Base-by-base conservation (phyloP, 92 coral and sea anemone species). In the Porites evermanni region DNA sequence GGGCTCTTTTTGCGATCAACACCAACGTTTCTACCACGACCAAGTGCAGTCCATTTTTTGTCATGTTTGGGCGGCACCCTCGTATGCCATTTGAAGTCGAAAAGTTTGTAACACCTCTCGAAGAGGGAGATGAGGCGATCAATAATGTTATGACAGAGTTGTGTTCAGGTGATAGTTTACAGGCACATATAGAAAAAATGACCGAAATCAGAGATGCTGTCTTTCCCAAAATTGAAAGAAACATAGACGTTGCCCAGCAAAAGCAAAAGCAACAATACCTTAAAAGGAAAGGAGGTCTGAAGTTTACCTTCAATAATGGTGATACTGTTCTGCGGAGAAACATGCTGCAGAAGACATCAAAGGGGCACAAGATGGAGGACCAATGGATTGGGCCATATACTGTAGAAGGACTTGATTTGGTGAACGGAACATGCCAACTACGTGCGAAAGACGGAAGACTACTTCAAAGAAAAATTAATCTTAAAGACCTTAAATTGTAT, bases 341-440 rank as follows among this genome's bases (percentile, higher is more conserved):
- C 66, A 91, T 88, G 95, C 83, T 88, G 18, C 90, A 91, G 60
- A 91, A 91, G 47, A 81, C 90, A 13, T 77, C 69, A 67, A 78
- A 75, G 74, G 91, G 91, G 23, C 86, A 91, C 64, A 91, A 87
- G 67, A 82, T 86, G 87, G 93, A 92, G 74, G 93, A 89, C 65
- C 78, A 89, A 51, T 92, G 91, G 95, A 53, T 71, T 70, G 91
- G 93, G 44, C 93, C 95, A 67, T 89, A 89, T 53, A 78, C 63
- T 13, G 53, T 64, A 12, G 68, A 72, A 23, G 81, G 81, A 13
- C 50, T 92, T 12, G 74, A 86, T 61, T 12, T 72, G 2, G 54
- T 76, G 50, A 85, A 85, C 54, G 93, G 92, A 23, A 38, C 83
- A 47, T 92, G 92, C 50, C 44, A 70, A 47, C 80, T 89, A 23